Evolutionary conservation across 30 jellyfish, hydroid and myxozoan genomes (phyloP).

Genomic region (Pseudorhiza aurosa): DNA sequence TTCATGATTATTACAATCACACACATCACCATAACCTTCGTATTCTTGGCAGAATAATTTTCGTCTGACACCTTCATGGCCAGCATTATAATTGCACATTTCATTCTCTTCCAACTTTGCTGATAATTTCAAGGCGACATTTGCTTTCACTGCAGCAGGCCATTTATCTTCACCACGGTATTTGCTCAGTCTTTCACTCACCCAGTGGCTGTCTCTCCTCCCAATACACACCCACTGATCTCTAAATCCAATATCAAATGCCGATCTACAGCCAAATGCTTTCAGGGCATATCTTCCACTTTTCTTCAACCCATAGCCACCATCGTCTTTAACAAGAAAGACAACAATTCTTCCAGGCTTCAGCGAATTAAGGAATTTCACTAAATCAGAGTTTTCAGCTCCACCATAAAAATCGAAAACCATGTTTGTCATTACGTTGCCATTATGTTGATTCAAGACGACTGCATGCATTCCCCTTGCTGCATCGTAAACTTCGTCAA

Average conservation of each 20-base stretch:
- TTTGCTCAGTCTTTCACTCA: conserved; percentile 70
- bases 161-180: conserved; percentile 60
- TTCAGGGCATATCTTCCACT: conserved; percentile 68
- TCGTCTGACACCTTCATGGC: conserved; percentile 63
- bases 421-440: conserved; percentile 77
- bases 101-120: neutral
- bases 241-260: conserved; percentile 70
- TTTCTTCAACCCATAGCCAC: conserved; percentile 67
- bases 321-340: conserved; percentile 89
- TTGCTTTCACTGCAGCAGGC: conserved; percentile 81
- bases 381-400: conserved; percentile 81
- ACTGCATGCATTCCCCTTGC: conserved; percentile 87
- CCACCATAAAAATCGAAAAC: conserved; percentile 84
- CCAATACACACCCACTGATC: conserved; percentile 86
- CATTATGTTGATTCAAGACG: conserved; percentile 87
- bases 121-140: conserved; percentile 43
- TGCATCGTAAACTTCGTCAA: conserved; percentile 28
- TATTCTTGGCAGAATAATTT: conserved; percentile 68
- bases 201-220: conserved; percentile 73
- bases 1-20: conserved; percentile 85
- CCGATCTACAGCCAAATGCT: conserved; percentile 79
- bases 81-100: conserved; percentile 69
- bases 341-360: conserved; percentile 90
- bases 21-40: conserved; percentile 96
- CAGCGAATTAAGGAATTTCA: conserved; percentile 64